Conservation (phyloP, 2,113 vertebrate genomes). For the Antennarius striatus region DNA sequence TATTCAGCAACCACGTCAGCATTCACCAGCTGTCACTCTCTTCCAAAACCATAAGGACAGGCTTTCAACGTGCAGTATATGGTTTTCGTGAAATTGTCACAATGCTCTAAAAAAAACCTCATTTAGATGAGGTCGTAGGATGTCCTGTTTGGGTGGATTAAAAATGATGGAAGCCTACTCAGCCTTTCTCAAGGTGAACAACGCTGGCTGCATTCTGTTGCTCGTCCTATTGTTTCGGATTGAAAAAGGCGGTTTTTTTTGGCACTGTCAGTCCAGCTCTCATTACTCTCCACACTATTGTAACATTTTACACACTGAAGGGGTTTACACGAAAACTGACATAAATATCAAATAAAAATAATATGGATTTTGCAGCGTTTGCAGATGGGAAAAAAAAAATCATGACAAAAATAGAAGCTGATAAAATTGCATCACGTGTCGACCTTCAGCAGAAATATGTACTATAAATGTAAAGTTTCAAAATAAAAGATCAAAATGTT, state of each 20-base stretch:
- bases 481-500: background rate
- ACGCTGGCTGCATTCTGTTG: constrained; percentile 51
- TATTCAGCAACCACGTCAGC: constrained; percentile 24
- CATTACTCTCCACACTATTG: constrained; percentile 32
- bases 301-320: background rate
- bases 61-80: constrained; percentile 7
- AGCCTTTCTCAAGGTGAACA: constrained; percentile 67
- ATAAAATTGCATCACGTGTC: no score
- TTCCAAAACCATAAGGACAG: background rate
- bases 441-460: background rate
- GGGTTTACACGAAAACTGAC: background rate
- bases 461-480: constrained; percentile 14
- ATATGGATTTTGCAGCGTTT: constrained; percentile 4
- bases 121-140: constrained; percentile 7
- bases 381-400: background rate
- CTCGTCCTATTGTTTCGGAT: constrained; percentile 67
- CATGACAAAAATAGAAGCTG: background rate
- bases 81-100: background rate
- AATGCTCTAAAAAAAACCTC: background rate
- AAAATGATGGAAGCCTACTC: constrained; percentile 45
- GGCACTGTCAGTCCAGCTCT: constrained; percentile 33
- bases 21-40: constrained; percentile 26
- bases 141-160: constrained; percentile 31
- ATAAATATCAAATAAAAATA: background rate
- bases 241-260: constrained; percentile 47